Evolutionary conservation across 2,797 vertebrate genomes (phyloP), one percentile per base, ranked within the genome.

Genomic region (Rachycentron canadum): DNA sequence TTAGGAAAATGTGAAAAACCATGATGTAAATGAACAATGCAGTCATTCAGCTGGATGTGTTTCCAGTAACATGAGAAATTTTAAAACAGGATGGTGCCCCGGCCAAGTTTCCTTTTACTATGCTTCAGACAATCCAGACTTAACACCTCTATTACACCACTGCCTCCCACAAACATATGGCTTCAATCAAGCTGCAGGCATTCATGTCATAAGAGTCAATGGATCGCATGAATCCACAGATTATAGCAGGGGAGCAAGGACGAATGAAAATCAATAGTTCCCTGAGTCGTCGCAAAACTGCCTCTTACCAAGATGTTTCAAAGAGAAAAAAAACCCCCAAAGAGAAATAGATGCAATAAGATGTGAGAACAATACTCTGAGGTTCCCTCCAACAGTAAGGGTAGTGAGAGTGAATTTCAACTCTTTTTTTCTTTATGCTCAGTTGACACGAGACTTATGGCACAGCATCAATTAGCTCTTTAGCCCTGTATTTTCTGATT

Each of bases 221-320:
- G 74, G 83, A 77, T 86, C 73, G 75, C 77, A 85, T 83, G 84
- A 81, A 86, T 80, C 84, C 81, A 72, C 73, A 81, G 86, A 87
- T 88, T 85, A 88, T 57, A 76, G 76, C 67, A 41, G 43, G 28
- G 68, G 76, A 82, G 53, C 59, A 73, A 71, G 79, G 79, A 84
- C 62, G 32, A 78, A 81, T 73, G 50, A 79, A 89, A 90, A 91
- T 91, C 88, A 76, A 92, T 90, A 89, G 73, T 64, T 83, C 66
- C 61, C 67, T 0, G 75, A 78, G 66, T 82, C 82, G 70, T 78
- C 49, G 59, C 61, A 76, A 78, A 83, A 80, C 41, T 76, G 69
- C 53, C 45, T 56, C 72, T 81, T 53, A 34, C 74, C n/a, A 52
- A 82, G 63, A 69, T 47, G 53, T 60, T 81, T 70, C 47, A 61